Percentiles rank a stretch among this genome's conserved stretches.
Evolutionary conservation across 2,888 invertebrate genomes (phyloP).

Genomic region (Cheilosia grossa): DNA sequence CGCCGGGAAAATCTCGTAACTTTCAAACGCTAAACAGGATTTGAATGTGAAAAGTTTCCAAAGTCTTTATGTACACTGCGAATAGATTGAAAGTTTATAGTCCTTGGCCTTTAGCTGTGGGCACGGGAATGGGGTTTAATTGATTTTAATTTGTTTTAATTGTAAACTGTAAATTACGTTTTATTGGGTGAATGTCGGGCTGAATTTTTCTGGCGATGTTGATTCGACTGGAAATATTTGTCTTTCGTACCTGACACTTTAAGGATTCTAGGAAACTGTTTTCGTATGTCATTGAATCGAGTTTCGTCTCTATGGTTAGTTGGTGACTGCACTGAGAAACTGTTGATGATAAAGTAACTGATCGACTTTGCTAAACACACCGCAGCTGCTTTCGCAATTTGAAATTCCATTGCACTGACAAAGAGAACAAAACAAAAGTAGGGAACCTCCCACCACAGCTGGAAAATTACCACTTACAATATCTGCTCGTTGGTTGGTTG

Average conservation of each 20-base stretch:
- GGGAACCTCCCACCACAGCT: too few relatives aligned
- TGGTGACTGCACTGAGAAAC: too few relatives aligned
- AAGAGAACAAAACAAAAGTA: too few relatives aligned
- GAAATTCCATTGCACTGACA: too few relatives aligned
- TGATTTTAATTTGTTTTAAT: slow-evolving; percentile 73
- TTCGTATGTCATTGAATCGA: too few relatives aligned
- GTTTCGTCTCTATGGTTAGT: too few relatives aligned
- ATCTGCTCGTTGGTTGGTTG: not conserved
- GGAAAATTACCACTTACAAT: not conserved
- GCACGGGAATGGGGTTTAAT: slow-evolving; percentile 49
- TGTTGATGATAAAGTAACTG: too few relatives aligned
- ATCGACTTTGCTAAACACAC: too few relatives aligned
- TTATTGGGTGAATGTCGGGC: not conserved
- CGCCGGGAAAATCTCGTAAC: slow-evolving; percentile 41
- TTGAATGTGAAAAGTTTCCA: slow-evolving; percentile 68
- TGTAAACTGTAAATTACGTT: slow-evolving; percentile 64
- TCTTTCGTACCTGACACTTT: not conserved
- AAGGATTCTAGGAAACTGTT: too few relatives aligned
- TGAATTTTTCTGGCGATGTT: not conserved
- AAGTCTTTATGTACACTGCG: not conserved
- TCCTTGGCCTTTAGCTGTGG: not conserved
- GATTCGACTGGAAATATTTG: not conserved
- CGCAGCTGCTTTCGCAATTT: too few relatives aligned
- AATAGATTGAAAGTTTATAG: slow-evolving; percentile 69
- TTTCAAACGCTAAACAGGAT: slow-evolving; percentile 56